phyloP scores from a whole-genome alignment of 2,888 invertebrate genomes.

The Leptogaster cylindrica region DNA sequence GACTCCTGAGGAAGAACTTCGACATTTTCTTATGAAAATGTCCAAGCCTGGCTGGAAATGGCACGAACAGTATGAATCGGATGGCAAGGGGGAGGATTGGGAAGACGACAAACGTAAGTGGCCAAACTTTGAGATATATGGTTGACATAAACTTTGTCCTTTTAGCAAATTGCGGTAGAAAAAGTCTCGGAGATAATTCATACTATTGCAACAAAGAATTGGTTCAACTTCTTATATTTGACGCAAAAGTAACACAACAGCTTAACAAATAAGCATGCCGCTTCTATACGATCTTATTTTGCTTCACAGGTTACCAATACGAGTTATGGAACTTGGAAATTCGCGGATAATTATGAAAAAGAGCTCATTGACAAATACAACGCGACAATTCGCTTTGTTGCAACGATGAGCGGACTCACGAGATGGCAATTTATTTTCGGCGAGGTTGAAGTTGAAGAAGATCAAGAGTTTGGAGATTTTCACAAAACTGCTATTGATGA shows the following conservation, averaged over 20 bases:
- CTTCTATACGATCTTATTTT: too few relatives aligned
- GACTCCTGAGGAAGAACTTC: constrained; percentile 76
- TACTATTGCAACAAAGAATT: constrained; percentile 86
- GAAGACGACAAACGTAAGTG: constrained; percentile 51
- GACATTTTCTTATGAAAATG: constrained; percentile 76
- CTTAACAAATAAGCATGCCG: constrained; percentile 51
- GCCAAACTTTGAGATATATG: neutral
- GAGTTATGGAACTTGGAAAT: constrained; percentile 67
- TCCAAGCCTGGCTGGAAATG: constrained; percentile 68
- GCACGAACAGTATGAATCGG: constrained; percentile 67
- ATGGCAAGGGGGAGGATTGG: constrained; percentile 50
- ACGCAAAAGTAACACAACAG: constrained; percentile 74
- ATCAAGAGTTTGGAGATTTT: constrained; percentile 75
- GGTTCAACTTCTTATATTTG: constrained; percentile 84
- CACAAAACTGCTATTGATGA: constrained; percentile 83
- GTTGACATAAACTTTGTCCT: neutral
- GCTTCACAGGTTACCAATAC: constrained; percentile 63
- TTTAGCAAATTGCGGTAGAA: constrained; percentile 70
- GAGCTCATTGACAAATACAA: constrained; percentile 71
- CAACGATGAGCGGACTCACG: constrained; percentile 88
- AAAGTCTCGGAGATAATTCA: constrained; percentile 70
- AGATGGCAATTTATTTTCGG: constrained; percentile 81
- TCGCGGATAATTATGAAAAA: constrained; percentile 63
- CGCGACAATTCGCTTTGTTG: constrained; percentile 79
- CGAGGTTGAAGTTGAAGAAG: constrained; percentile 64